Evolutionary conservation across 35 echinoderm and acorn worm genomes (phyloP).

Genomic region (Apostichopus japonicus): DNA sequence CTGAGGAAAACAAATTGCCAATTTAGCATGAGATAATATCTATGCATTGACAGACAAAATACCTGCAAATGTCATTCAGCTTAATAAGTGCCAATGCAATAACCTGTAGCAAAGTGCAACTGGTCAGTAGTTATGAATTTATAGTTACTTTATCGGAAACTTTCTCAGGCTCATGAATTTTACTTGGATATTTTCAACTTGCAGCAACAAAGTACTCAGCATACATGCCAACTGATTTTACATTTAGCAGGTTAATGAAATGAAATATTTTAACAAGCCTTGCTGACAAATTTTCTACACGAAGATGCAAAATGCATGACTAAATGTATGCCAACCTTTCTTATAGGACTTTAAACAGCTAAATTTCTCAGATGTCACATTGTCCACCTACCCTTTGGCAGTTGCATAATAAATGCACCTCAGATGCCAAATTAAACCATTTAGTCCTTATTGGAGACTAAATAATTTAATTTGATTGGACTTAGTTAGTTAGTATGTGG

Average conservation of each 20-base stretch:
- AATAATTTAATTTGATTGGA: background rate
- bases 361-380: background rate
- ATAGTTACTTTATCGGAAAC: too few relatives aligned
- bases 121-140: too few relatives aligned
- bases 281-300: background rate
- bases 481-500: background rate
- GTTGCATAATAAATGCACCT: conserved; percentile 1
- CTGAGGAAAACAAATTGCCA: too few relatives aligned
- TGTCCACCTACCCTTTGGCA: background rate
- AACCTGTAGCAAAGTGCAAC: too few relatives aligned
- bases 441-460: background rate
- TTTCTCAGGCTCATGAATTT: too few relatives aligned
- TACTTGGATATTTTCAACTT: too few relatives aligned
- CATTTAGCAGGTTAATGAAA: background rate
- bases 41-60: too few relatives aligned
- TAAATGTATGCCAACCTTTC: background rate
- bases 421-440: conserved; percentile 16
- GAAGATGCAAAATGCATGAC: background rate
- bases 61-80: too few relatives aligned
- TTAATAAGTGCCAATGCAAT: too few relatives aligned
- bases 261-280: background rate
- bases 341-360: background rate
- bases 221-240: too few relatives aligned
- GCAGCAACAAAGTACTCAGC: too few relatives aligned
- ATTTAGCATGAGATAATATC: too few relatives aligned